phyloP scores from a whole-genome alignment of 2,888 invertebrate genomes.

The Sussaba pulchella region DNA sequence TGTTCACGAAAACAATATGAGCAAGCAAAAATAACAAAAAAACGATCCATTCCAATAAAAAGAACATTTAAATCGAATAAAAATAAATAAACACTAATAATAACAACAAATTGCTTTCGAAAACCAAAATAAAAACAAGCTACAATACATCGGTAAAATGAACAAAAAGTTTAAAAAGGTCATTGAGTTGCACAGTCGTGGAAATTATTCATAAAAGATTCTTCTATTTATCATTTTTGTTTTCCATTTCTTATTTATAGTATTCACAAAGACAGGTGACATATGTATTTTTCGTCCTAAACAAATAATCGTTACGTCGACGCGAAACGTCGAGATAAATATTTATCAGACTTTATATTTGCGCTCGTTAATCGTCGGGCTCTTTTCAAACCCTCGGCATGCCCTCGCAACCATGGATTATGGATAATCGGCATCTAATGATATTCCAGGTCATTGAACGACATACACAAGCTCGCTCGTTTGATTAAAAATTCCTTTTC shows the following conservation, averaged over 20 bases:
- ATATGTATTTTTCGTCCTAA: conserved; percentile 80
- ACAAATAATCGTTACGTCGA: conserved; percentile 78
- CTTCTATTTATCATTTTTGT: conserved; percentile 79
- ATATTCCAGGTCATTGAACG: background rate
- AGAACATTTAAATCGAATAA: too few relatives aligned
- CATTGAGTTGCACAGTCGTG: conserved; percentile 50
- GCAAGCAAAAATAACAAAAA: too few relatives aligned
- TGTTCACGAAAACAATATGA: too few relatives aligned
- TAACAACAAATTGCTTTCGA: too few relatives aligned
- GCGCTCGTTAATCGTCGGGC: conserved; percentile 76
- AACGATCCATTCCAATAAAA: too few relatives aligned
- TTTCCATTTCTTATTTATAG: conserved; percentile 81
- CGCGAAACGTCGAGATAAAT: conserved; percentile 69
- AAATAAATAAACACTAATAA: too few relatives aligned
- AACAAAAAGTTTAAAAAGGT: conserved; percentile 14
- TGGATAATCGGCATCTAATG: background rate
- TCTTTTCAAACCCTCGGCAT: background rate
- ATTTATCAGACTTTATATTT: conserved; percentile 80
- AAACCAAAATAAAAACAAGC: too few relatives aligned
- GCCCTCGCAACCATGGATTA: background rate
- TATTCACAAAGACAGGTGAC: conserved; percentile 84
- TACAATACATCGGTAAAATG: too few relatives aligned
- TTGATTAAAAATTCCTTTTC: too few relatives aligned
- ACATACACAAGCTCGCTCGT: background rate
- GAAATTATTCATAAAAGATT: conserved; percentile 83